A percentile compares a stretch with the other conserved stretches of the same genome.
Evolutionary conservation across 2,888 invertebrate genomes (phyloP).

Genomic region (Teleiodes luculella): DNA sequence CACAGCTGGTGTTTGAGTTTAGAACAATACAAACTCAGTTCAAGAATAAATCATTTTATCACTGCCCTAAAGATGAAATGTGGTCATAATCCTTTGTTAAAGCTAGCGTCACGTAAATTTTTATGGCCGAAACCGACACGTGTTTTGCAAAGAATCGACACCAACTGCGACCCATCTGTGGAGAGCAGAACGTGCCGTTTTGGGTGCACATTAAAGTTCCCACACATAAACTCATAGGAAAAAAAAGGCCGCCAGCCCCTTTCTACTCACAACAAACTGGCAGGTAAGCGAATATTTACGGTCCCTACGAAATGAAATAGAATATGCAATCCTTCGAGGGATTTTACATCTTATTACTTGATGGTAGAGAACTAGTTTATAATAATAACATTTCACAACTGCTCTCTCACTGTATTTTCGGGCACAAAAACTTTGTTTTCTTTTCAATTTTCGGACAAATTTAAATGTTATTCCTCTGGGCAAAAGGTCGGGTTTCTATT

Average conservation of each 20-base stretch:
- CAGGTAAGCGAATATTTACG: constrained; percentile 76
- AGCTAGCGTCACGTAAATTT: constrained; percentile 37
- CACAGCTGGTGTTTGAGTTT: constrained; percentile 40
- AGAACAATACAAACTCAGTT: constrained; percentile 4
- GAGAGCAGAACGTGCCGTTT: constrained; percentile 71
- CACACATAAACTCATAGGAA: constrained; percentile 73
- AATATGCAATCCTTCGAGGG: constrained; percentile 51
- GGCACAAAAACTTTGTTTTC: constrained; percentile 52
- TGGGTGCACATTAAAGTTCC: constrained; percentile 71
- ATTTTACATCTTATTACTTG: constrained; percentile 66
- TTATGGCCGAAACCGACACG: constrained; percentile 55
- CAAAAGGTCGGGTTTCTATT: constrained; percentile 41
- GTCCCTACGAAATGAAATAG: constrained; percentile 62
- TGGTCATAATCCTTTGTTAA: constrained; percentile 27
- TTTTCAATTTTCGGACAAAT: constrained; percentile 45
- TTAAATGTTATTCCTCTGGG: constrained; percentile 32
- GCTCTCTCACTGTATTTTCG: constrained; percentile 46
- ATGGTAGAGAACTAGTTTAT: constrained; percentile 50
- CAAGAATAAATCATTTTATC: constrained; percentile 20
- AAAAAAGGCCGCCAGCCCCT: constrained; percentile 70
- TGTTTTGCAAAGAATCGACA: constrained; percentile 62
- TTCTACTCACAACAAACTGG: constrained; percentile 72
- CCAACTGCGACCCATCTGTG: constrained; percentile 70
- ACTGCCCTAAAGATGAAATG: constrained; percentile 29
- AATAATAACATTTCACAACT: constrained; percentile 42